These are phyloP conservation scores for Daubentonia madagascariensis DNA, from an alignment of 2,113 vertebrate species.

Conservation along the genomic window DNA sequence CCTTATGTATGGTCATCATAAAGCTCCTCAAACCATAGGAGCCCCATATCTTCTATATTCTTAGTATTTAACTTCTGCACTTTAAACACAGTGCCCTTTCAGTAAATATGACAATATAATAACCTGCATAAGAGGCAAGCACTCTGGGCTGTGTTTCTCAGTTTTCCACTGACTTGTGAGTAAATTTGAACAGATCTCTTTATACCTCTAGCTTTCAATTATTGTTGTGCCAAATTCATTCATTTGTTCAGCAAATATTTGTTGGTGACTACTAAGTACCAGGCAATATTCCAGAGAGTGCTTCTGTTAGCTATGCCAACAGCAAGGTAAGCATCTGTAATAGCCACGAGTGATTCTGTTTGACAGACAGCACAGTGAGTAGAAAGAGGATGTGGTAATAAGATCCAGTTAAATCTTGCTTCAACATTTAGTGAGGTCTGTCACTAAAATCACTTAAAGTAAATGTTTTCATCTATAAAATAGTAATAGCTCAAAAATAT, in stretches of 20 bases:
- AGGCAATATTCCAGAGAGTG: conserved; percentile 23
- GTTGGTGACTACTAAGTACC: conserved; percentile 15
- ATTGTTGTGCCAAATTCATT: conserved; percentile 13
- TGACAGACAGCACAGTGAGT: background rate
- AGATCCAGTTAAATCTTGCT: conserved; percentile 34
- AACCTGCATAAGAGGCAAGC: background rate
- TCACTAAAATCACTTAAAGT: background rate
- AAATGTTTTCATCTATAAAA: conserved; percentile 2
- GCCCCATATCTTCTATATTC: background rate
- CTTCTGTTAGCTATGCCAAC: conserved; percentile 30
- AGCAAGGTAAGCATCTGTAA: conserved; percentile 25
- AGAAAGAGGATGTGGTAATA: background rate
- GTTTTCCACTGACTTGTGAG: background rate
- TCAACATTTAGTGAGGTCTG: background rate
- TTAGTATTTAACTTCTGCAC: background rate
- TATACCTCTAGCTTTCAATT: background rate
- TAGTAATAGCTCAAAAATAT: background rate
- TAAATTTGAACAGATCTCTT: conserved; percentile 40
- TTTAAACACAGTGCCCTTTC: background rate
- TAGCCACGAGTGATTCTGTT: background rate
- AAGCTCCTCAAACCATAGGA: background rate
- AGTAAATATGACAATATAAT: background rate
- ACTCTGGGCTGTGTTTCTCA: background rate
- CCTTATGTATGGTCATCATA: background rate
- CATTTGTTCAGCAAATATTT: conserved; percentile 56